These are phyloP conservation scores for Lacanobia wlatinum DNA, from an alignment of 2,888 invertebrate genomes.

Conservation along the genomic window DNA sequence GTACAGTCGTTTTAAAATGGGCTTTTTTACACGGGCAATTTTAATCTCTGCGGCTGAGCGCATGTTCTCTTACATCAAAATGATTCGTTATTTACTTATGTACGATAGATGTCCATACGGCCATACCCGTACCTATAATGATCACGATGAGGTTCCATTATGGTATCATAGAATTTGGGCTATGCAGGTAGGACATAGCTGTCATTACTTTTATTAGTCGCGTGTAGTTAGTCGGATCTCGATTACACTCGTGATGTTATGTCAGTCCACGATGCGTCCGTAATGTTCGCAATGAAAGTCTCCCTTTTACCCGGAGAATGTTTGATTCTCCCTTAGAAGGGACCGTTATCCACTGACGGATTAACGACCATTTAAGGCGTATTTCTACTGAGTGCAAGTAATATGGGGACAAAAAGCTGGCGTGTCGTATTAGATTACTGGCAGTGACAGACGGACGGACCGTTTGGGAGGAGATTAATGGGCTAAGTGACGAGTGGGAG, in stretches of 20 bases:
- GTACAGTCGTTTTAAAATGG: slow-evolving; percentile 59
- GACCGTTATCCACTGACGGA: slow-evolving; percentile 81
- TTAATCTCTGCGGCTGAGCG: slow-evolving; percentile 36
- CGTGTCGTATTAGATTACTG: slow-evolving; percentile 90
- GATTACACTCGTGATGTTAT: slow-evolving; percentile 58
- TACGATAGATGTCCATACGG: neutral
- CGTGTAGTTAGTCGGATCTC: slow-evolving; percentile 32
- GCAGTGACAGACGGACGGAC: slow-evolving; percentile 88
- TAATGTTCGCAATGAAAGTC: slow-evolving; percentile 66
- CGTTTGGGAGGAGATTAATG: slow-evolving; percentile 88
- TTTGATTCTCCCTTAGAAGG: slow-evolving; percentile 81
- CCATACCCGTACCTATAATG: neutral
- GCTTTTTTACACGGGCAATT: slow-evolving; percentile 42
- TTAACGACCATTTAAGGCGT: slow-evolving; percentile 84
- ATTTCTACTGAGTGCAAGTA: slow-evolving; percentile 85
- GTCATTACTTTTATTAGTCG: slow-evolving; percentile 33
- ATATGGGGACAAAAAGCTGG: slow-evolving; percentile 89
- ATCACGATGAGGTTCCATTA: slow-evolving; percentile 10
- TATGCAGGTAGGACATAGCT: slow-evolving; percentile 22
- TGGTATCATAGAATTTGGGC: slow-evolving; percentile 30
- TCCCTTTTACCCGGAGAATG: slow-evolving; percentile 75
- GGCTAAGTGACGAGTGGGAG: slow-evolving; percentile 89
- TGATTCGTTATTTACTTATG: slow-evolving; percentile 2
- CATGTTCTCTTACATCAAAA: slow-evolving; percentile 22
- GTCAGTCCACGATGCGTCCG: slow-evolving; percentile 56